Base-by-base conservation (phyloP, 2,113 vertebrate species). In the Anseranas semipalmata region DNA sequence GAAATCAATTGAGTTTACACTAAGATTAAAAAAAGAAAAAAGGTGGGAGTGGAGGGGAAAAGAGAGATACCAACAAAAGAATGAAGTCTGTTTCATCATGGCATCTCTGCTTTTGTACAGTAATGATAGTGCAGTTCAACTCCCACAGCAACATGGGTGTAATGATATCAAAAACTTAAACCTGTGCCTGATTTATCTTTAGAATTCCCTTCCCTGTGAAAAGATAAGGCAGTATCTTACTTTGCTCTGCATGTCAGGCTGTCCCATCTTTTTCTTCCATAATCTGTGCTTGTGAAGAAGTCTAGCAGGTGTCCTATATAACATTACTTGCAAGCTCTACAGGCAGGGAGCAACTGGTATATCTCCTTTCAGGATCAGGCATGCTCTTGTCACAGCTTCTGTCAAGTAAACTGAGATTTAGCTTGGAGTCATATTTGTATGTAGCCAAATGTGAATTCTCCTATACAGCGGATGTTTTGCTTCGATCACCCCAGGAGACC, bases 21-120 rank as follows among this genome's bases (percentile, higher is more conserved):
- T 13, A 43, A 39, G 8, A 32, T 33, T 46, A 22, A 22, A 22
- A 21, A 22, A 48, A 50, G 12, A 12, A 25, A 50, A 63, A 18
- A 9, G 33, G 27, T 43, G 15, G 21, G 63, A 50, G 65, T 35
- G 8, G 3, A 71, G 25, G 13, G 39, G 53, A 43, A 58, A 16
- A 58, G 53, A 32, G 13, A n/a, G 43, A 62, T 60, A 37, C 4
- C 12, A 35, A 52, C 45, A 53, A 43, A 37, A 48, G 0, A 77
- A 41, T 0, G 0, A 37, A 30, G 25, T 63, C 21, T 13, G 16
- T 65, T 80, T 85, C 2, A 1, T 70, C 8, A 2, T 15, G 21
- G 6, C 18, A n/a, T 65, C 55, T 9, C 48, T 52, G 24, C 7
- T 37, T 83, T 62, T 86, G 33, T 66, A 32, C 1, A 1, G 20